These are phyloP conservation scores for Heliconius cydno DNA, from an alignment of 2,888 invertebrate species.

Conservation along the genomic window DNA sequence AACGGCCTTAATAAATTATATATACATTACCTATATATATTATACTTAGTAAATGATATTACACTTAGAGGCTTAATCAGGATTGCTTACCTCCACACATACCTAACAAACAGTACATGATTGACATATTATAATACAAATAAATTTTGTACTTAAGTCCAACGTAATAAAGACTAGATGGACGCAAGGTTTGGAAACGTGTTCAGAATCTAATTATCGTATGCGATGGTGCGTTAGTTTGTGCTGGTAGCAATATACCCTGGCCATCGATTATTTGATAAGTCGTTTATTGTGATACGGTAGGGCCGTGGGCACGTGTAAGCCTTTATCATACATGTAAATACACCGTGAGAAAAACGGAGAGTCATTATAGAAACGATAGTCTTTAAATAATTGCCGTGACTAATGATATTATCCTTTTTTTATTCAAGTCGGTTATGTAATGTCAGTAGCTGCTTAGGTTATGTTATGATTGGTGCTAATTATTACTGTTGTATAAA, in stretches of 20 bases:
- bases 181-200: constrained; percentile 30
- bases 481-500: not conserved
- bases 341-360: constrained; percentile 16
- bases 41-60: not conserved
- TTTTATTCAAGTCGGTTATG: constrained; percentile 8
- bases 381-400: constrained; percentile 1
- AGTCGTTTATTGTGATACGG: constrained; percentile 64
- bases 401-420: constrained; percentile 4
- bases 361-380: constrained; percentile 21
- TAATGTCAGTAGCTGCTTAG: not conserved
- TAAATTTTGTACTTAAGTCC: constrained; percentile 23
- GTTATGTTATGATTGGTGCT: not conserved
- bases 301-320: constrained; percentile 59
- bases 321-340: constrained; percentile 45
- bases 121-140: constrained; percentile 26
- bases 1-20: not conserved
- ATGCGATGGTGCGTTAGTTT: constrained; percentile 48
- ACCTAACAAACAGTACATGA: not conserved
- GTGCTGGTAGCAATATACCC: constrained; percentile 49
- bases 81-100: not conserved
- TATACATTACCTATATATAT: not conserved
- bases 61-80: constrained; percentile 9
- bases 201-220: constrained; percentile 45
- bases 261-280: constrained; percentile 77
- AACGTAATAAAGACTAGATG: constrained; percentile 20